phyloP scores from a whole-genome alignment of 2,113 vertebrate genomes.

The Urocitellus parryii region DNA sequence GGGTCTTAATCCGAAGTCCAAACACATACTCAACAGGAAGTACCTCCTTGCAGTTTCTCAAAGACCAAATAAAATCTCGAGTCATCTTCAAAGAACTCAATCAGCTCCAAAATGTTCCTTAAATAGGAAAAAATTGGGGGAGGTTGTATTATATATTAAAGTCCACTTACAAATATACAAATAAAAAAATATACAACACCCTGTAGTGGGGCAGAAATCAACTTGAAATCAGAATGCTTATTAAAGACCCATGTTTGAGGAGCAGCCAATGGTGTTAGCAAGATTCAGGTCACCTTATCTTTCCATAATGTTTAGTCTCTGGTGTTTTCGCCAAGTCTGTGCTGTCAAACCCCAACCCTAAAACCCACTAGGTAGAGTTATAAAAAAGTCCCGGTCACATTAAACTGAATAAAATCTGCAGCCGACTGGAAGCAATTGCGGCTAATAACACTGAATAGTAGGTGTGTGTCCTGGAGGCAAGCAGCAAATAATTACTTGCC shows the following conservation, averaged over 20 bases:
- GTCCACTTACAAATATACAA: slow-evolving; percentile 68
- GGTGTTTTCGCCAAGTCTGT: slow-evolving; percentile 81
- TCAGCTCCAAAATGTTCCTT: slow-evolving; percentile 98
- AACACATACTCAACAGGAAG: slow-evolving; percentile 81
- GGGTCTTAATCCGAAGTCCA: slow-evolving; percentile 80
- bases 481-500: slow-evolving; percentile 81
- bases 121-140: slow-evolving; percentile 56
- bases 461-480: slow-evolving; percentile 85
- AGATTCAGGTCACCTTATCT: slow-evolving; percentile 85
- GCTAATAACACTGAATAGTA: slow-evolving; percentile 85
- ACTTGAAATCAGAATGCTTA: slow-evolving; percentile 75
- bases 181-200: slow-evolving; percentile 41
- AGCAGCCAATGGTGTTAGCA: slow-evolving; percentile 77
- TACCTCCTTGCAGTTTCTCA: slow-evolving; percentile 98
- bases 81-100: slow-evolving; percentile 98
- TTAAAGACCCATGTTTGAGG: slow-evolving; percentile 71
- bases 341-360: slow-evolving; percentile 84
- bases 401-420: slow-evolving; percentile 84
- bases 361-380: slow-evolving; percentile 77
- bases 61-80: slow-evolving; percentile 97
- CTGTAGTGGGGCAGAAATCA: slow-evolving; percentile 60
- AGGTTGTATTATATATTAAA: slow-evolving; percentile 60
- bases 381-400: slow-evolving; percentile 82
- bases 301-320: slow-evolving; percentile 85
- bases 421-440: slow-evolving; percentile 79